Evolutionary conservation across 2,797 vertebrate genomes (phyloP), one percentile per base, ranked within the genome.

Genomic region (Microchirus variegatus): DNA sequence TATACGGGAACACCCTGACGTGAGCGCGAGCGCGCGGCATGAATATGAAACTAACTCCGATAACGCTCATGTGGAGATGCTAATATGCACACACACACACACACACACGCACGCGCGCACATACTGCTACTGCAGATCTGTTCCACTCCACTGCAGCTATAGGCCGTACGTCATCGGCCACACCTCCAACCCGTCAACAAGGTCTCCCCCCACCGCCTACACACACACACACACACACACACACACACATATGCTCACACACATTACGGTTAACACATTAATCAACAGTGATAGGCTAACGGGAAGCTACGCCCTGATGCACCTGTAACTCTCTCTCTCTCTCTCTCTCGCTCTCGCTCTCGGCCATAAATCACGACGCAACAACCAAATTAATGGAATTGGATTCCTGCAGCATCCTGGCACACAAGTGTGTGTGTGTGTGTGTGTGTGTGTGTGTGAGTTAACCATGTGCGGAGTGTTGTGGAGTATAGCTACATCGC

Each of bases 311-410:
- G 38, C 83, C 46, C 77, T 70, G 81, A 83, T 87, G 86, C 84
- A 90, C 83, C 83, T 90, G 88, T 87, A 87, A 86, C 84, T 77
- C 82, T 42, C 14, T 3, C 22, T 36, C 31, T 31, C 38, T 51
- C 79, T 53, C 4, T 22, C 10, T n/a, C 82, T 42, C 14, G 22
- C 22, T 36, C 31, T 31, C 38, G 53, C 79, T 53, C 4, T 22
- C 10, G 66, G 42, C 59, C 71, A 85, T 91, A 82, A 85, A 89
- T 91, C 89, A 87, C 72, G 16, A 8, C 45, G 45, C 76, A 82
- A 84, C 67, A 75, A 85, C 47, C 72, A 73, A 75, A 84, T 82
- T 86, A 79, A 89, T 83, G 66, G 77, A 87, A 90, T 78, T 86
- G 75, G 80, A 89, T 88, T 85, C 63, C 67, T 72, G 56, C 66